Conservation (phyloP, 2,797 vertebrate species). For the Tragopan temminckii region DNA sequence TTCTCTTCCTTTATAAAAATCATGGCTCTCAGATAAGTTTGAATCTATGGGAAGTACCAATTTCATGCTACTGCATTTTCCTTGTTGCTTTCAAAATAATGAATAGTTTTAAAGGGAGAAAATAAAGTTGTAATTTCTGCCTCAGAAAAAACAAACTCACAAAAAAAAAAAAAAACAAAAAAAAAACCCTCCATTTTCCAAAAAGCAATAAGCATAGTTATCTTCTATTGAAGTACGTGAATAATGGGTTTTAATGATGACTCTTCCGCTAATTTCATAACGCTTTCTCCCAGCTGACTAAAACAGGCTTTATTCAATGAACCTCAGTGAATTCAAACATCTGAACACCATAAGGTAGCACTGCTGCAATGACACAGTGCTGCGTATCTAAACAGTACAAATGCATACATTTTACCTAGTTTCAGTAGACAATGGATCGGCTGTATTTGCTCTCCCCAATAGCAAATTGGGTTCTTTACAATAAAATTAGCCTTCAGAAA, state of each 20-base stretch:
- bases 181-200: not conserved
- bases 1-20: not conserved
- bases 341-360: not conserved
- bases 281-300: not conserved
- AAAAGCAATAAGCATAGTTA: not conserved
- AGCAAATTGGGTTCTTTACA: conserved; percentile 15
- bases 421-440: not conserved
- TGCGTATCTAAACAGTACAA: not conserved
- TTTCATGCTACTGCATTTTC: not conserved
- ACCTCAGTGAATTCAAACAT: not conserved
- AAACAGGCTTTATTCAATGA: conserved; percentile 1
- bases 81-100: not conserved
- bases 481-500: conserved; percentile 21
- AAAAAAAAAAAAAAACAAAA: too few relatives aligned
- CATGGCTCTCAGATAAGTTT: not conserved
- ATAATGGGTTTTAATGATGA: conserved; percentile 44
- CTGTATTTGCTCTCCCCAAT: not conserved
- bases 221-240: not conserved
- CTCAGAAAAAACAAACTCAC: not conserved
- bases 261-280: conserved; percentile 44
- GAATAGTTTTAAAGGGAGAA: not conserved
- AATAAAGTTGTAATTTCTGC: not conserved
- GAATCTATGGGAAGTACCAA: not conserved
- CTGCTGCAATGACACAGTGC: not conserved
- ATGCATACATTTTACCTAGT: not conserved